A percentile compares a stretch with the other conserved stretches of the same genome.
phyloP scores from a whole-genome alignment of 2,113 vertebrate species.

The Antechinus stuartii region DNA sequence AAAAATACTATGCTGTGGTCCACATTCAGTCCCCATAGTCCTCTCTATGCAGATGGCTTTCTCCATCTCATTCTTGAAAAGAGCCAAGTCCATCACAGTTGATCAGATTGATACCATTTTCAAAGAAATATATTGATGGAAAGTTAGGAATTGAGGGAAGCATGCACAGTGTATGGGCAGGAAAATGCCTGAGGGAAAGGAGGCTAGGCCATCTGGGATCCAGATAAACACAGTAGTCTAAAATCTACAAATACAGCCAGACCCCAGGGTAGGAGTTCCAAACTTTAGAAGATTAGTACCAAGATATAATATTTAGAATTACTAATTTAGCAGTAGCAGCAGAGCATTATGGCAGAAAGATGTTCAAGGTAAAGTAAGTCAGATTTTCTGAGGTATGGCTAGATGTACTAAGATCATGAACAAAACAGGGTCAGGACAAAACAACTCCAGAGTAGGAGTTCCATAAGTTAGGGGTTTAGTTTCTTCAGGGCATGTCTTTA shows the following conservation, averaged over 20 bases:
- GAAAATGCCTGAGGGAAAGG: too few species aligned
- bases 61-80: too few species aligned
- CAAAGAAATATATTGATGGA: background rate
- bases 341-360: background rate
- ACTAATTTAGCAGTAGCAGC: background rate
- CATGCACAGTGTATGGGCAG: too few species aligned
- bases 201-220: too few species aligned
- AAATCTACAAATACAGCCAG: too few species aligned
- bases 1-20: too few species aligned
- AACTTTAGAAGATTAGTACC: too few species aligned
- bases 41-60: too few species aligned
- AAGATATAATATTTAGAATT: background rate
- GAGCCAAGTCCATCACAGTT: too few species aligned
- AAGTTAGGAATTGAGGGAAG: background rate
- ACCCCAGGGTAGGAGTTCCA: too few species aligned
- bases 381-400: background rate
- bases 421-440: background rate
- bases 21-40: too few species aligned
- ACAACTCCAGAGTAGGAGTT: background rate
- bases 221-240: too few species aligned
- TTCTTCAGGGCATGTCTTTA: background rate
- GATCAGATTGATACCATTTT: background rate
- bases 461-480: background rate
- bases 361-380: background rate
- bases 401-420: background rate